A percentile compares a stretch with the other conserved stretches of the same genome.
These are phyloP conservation scores for Betta splendens DNA, from an alignment of 2,797 vertebrate genomes.

Conservation along the genomic window DNA sequence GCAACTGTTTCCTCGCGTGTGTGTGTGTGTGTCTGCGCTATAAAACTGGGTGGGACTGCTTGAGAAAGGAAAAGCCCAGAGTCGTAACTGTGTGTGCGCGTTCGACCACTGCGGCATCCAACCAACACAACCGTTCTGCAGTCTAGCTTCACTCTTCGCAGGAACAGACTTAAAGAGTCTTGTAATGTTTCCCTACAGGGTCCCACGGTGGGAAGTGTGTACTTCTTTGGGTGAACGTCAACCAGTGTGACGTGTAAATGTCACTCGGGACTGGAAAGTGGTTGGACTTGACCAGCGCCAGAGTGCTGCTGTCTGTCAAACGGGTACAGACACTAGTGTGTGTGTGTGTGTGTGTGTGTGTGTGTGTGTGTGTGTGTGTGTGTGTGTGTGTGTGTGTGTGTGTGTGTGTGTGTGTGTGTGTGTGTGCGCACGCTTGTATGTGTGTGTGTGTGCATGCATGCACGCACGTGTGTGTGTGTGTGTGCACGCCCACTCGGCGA, in stretches of 20 bases:
- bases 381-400: too few species aligned
- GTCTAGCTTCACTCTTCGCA: too few species aligned
- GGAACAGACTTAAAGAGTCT: too few species aligned
- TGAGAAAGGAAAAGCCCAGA: neutral
- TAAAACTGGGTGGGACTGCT: conserved; percentile 29
- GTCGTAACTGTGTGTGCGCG: conserved; percentile 25
- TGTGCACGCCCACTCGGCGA: too few species aligned
- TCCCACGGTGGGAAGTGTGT: conserved; percentile 8
- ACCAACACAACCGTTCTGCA: too few species aligned
- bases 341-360: too few species aligned
- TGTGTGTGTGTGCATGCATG: too few species aligned
- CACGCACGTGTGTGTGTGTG: too few species aligned
- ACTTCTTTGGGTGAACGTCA: conserved; percentile 48
- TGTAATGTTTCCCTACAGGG: conserved; percentile 30
- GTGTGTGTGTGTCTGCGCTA: conserved; percentile 24
- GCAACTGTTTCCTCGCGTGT: conserved; percentile 20
- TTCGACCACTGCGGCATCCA: conserved; percentile 1
- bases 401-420: too few species aligned
- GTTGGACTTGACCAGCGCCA: conserved; percentile 59
- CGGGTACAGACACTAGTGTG: conserved; percentile 61
- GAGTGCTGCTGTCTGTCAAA: conserved; percentile 73
- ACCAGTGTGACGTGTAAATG: conserved; percentile 63
- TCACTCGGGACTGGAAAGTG: conserved; percentile 54
- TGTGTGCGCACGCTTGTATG: too few species aligned
- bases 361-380: too few species aligned